Evolutionary conservation across 1,140 invertebrate genomes (phyloP), one percentile per base, ranked within the genome.

Genomic region (Saccostrea cuccullata): DNA sequence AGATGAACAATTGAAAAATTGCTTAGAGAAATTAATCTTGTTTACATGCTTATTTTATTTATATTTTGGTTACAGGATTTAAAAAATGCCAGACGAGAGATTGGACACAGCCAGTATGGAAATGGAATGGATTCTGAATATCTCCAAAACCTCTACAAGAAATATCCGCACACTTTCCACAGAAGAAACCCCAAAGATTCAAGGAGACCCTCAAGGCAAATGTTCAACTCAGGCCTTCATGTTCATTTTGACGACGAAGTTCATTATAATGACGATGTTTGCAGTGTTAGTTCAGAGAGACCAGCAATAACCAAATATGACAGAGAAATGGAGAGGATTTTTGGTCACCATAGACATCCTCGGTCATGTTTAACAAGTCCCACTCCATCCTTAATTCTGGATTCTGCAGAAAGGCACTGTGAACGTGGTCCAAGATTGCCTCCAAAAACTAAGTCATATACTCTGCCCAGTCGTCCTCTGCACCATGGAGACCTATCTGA

Each of bases 131-230:
- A 84, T 26, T 87, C 86, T 26, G 84, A 89, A 47, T 89, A 77
- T 47, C 87, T 85, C 58, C 67, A 87, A 67, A 85, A 56, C 30
- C 70, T 89, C 15, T 85, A 87, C 30, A 87, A 87, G n/a, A 89
- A 86, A 70, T 89, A 89, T 86, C 89, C 89, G 26, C 86, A 89
- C 40, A 73, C 89, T 17, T 89, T 89, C 20, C 86, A 87, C 8
- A 55, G 86, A 26, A 85, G 58, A 87, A 26, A 26, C 3, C 40
- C n/a, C 8, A 30, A n/a, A 56, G 67, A 55, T 23, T 55, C 86
- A 58, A 55, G 23, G 36, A 70, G 88, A 26, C 85, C 85, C 55
- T 84, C 85, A 30, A 86, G 89, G 30, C 56, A 84, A 70, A 30
- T 90, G 20, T 90, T 90, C 40, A 90, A 77, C 60, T 88, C 87